These are phyloP conservation scores for Eupithecia insigniata DNA, from an alignment of 2,888 invertebrate genomes.

Conservation along the genomic window DNA sequence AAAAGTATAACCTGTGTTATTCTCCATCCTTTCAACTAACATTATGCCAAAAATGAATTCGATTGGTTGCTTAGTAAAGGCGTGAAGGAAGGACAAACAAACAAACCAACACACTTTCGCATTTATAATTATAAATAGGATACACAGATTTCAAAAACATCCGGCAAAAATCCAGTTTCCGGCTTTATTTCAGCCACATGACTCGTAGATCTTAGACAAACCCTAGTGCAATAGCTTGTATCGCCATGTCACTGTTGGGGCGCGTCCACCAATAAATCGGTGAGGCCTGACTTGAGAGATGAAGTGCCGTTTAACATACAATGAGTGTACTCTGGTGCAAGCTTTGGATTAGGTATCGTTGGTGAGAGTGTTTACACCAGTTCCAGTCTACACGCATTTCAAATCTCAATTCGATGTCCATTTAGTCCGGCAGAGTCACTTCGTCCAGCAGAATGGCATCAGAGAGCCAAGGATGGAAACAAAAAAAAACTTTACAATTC, in stretches of 20 bases:
- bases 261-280: conserved; percentile 80
- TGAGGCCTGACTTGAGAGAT: conserved; percentile 71
- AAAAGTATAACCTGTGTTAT: too few relatives aligned
- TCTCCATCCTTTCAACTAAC: too few relatives aligned
- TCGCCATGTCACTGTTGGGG: conserved; percentile 69
- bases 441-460: too few relatives aligned
- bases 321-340: conserved; percentile 78
- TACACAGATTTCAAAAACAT: not conserved
- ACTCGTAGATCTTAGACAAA: not conserved
- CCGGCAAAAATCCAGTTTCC: conserved; percentile 5
- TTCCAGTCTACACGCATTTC: conserved; percentile 35
- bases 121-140: too few relatives aligned
- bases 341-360: conserved; percentile 63
- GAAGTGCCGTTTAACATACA: conserved; percentile 84
- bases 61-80: too few relatives aligned
- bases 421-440: not conserved
- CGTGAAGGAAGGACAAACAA: too few relatives aligned
- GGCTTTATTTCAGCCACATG: conserved; percentile 2
- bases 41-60: too few relatives aligned
- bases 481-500: too few relatives aligned
- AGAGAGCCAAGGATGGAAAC: too few relatives aligned
- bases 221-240: conserved; percentile 33
- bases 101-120: too few relatives aligned
- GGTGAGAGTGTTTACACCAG: conserved; percentile 49
- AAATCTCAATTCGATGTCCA: not conserved